Evolutionary conservation across 1,140 invertebrate species (phyloP).

Genomic region (Colletes latitarsis): DNA sequence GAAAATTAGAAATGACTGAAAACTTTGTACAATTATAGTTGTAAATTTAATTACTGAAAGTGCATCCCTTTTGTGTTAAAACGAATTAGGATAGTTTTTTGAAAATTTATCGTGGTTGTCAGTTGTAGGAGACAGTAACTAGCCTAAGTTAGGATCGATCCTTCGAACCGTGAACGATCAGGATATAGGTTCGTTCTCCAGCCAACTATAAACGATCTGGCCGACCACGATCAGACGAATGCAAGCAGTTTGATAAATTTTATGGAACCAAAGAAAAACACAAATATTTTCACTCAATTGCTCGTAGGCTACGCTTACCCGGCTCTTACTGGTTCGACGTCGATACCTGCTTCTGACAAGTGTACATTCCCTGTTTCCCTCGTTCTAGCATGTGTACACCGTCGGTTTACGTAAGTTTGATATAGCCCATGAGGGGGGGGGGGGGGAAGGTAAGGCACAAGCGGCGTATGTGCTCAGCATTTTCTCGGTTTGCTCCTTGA

Average conservation of each 20-base stretch:
- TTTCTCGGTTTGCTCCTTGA: conserved; percentile 6
- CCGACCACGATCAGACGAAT: conserved; percentile 12
- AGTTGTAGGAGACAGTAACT: conserved; percentile 3
- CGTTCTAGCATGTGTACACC: not conserved
- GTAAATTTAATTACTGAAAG: too few species aligned
- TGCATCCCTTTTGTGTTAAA: too few species aligned
- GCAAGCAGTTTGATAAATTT: conserved; percentile 73
- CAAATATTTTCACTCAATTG: conserved; percentile 71
- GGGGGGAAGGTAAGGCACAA: not conserved
- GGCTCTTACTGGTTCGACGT: conserved; percentile 50
- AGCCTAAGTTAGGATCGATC: not conserved
- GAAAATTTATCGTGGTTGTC: conserved; percentile 26
- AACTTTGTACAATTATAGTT: too few species aligned
- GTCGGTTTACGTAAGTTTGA: conserved; percentile 15
- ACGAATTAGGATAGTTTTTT: too few species aligned
- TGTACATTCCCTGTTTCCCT: conserved; percentile 31
- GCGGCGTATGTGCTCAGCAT: not conserved
- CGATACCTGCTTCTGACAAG: conserved; percentile 71
- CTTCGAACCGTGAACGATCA: conserved; percentile 15
- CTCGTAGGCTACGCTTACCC: conserved; percentile 28
- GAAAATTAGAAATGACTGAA: too few species aligned
- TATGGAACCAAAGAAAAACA: conserved; percentile 71
- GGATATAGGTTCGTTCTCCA: not conserved
- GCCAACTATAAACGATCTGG: conserved; percentile 10
- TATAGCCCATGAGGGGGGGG: not conserved